Evolutionary conservation across 2,113 vertebrate genomes (phyloP).

Genomic region (Polypterus bichir): DNA sequence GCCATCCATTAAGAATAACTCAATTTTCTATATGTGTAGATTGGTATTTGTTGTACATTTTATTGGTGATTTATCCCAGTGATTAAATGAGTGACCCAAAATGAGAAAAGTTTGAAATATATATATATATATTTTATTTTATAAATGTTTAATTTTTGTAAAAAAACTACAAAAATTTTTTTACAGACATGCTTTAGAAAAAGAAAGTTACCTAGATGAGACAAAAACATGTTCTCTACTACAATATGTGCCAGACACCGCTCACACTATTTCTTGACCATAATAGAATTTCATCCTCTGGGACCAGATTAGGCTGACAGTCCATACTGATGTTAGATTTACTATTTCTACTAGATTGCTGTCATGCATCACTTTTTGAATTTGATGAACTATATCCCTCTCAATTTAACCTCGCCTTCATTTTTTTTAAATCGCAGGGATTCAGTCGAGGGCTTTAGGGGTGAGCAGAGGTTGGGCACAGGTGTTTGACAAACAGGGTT

Average conservation of each 20-base stretch:
- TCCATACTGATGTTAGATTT: slow-evolving; percentile 23
- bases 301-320: slow-evolving; percentile 16
- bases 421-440: slow-evolving; percentile 27
- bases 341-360: slow-evolving; percentile 20
- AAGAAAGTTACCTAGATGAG: too few species aligned
- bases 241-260: slow-evolving; percentile 7
- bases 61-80: too few species aligned
- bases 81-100: too few species aligned
- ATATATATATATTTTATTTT: too few species aligned
- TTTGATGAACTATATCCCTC: slow-evolving; percentile 39
- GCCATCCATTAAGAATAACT: too few species aligned
- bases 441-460: slow-evolving; percentile 25
- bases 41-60: too few species aligned
- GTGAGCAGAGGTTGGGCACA: slow-evolving; percentile 19
- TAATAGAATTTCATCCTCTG: slow-evolving; percentile 25
- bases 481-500: slow-evolving; percentile 11
- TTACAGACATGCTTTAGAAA: too few species aligned
- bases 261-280: slow-evolving; percentile 10
- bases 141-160: too few species aligned
- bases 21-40: too few species aligned
- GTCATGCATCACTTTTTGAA: slow-evolving; percentile 31
- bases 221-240: not conserved
- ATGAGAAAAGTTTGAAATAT: too few species aligned
- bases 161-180: too few species aligned
- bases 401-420: slow-evolving; percentile 39